These are phyloP conservation scores for Lepus timidus DNA, from an alignment of 2,113 vertebrate genomes.

Conservation along the genomic window DNA sequence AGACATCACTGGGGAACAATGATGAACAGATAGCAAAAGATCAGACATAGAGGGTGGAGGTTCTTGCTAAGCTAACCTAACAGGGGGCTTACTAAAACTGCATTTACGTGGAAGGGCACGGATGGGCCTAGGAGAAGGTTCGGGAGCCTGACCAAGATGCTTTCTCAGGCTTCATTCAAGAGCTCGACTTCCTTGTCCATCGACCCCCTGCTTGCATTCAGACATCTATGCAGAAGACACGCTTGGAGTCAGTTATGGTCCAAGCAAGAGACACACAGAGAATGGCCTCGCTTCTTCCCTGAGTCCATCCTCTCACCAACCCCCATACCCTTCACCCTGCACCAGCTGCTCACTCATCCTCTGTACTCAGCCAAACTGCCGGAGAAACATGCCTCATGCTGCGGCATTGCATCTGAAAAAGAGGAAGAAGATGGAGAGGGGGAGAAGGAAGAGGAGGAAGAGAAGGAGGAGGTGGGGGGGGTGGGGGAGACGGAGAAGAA, in stretches of 20 bases:
- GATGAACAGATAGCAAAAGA: too few relatives aligned
- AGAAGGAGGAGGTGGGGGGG: too few relatives aligned
- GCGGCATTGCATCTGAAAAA: not conserved
- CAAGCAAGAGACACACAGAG: not conserved
- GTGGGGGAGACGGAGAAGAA: too few relatives aligned
- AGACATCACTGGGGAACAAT: not conserved
- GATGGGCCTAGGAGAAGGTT: not conserved
- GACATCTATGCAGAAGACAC: not conserved
- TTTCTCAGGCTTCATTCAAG: not conserved
- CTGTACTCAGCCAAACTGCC: too few relatives aligned
- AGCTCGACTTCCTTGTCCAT: not conserved
- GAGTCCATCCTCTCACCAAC: not conserved
- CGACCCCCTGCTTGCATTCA: not conserved
- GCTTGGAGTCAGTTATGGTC: not conserved
- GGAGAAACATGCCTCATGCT: not conserved
- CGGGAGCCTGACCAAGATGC: not conserved
- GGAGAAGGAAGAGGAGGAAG: too few relatives aligned
- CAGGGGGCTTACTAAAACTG: not conserved
- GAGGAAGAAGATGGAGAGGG: not conserved
- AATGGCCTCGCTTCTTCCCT: not conserved
- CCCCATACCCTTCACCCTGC: not conserved
- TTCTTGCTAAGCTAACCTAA: not conserved
- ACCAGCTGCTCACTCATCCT: too few relatives aligned
- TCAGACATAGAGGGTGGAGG: not conserved
- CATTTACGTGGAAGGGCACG: not conserved